Evolutionary conservation across 1,140 invertebrate species (phyloP).

Genomic region (Charaxes varanes): DNA sequence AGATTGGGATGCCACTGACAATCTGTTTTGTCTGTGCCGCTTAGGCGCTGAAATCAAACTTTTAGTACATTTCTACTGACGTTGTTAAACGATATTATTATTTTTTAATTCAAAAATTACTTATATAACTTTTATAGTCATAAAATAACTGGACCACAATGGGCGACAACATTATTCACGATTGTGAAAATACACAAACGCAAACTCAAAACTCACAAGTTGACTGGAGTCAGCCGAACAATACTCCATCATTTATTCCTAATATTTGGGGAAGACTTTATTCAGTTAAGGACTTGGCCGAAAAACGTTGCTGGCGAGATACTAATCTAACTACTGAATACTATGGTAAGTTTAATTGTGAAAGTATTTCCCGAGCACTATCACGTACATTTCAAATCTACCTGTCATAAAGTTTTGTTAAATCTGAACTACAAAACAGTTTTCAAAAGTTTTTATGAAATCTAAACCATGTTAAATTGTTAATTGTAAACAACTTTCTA

Average conservation of each 20-base stretch:
- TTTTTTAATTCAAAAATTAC: too few species aligned
- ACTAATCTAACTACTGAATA: constrained; percentile 39
- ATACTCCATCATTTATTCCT: constrained; percentile 45
- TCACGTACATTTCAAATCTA: too few species aligned
- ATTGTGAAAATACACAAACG: constrained; percentile 54
- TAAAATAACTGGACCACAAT: too few species aligned
- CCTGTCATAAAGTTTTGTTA: too few species aligned
- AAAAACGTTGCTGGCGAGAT: constrained; percentile 45
- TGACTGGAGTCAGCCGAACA: constrained; percentile 61
- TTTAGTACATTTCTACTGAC: too few species aligned
- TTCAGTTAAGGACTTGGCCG: constrained; percentile 37
- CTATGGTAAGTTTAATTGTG: constrained; percentile 42
- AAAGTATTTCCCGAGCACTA: too few species aligned
- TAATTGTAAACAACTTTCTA: not conserved
- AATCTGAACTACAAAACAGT: not conserved
- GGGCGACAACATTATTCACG: constrained; percentile 43
- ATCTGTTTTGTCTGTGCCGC: too few species aligned
- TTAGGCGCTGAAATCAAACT: too few species aligned
- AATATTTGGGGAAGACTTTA: constrained; percentile 68
- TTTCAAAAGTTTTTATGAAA: not conserved
- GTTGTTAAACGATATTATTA: too few species aligned
- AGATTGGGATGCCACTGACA: too few species aligned
- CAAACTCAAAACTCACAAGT: constrained; percentile 68
- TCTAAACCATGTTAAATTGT: not conserved
- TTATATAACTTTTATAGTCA: too few species aligned